phyloP scores from a whole-genome alignment of 2,113 vertebrate genomes.

The Halcyon malimbica region DNA sequence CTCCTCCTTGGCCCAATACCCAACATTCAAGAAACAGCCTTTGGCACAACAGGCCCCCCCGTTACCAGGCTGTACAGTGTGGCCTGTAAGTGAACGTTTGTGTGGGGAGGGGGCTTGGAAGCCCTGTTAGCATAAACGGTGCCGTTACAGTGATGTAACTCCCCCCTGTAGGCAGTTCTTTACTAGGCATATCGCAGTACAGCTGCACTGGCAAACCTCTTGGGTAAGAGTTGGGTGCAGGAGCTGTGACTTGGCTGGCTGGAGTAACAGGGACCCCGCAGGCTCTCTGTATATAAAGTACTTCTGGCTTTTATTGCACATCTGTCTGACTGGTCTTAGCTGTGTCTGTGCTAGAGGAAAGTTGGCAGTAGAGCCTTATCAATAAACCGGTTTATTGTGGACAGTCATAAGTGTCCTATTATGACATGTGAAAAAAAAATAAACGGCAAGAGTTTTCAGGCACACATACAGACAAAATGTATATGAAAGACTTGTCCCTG shows the following conservation, averaged over 20 bases:
- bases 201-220: background rate
- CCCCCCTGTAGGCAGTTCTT: background rate
- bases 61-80: background rate
- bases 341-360: background rate
- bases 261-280: background rate
- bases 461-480: background rate
- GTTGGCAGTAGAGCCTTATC: background rate
- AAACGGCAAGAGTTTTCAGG: background rate
- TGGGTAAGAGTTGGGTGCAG: background rate
- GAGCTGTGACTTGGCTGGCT: background rate
- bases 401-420: background rate
- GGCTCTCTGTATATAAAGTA: background rate
- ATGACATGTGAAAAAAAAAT: background rate
- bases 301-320: background rate
- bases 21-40: background rate
- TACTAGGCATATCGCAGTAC: background rate
- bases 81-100: fast-evolving
- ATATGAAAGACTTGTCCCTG: background rate
- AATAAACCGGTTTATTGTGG: background rate
- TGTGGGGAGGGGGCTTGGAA: background rate
- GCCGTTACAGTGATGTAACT: background rate
- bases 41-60: fast-evolving
- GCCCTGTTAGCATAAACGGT: background rate
- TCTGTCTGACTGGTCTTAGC: background rate
- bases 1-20: background rate